Evolutionary conservation across 2,888 invertebrate species (phyloP).

Genomic region (Halictus ligatus): DNA sequence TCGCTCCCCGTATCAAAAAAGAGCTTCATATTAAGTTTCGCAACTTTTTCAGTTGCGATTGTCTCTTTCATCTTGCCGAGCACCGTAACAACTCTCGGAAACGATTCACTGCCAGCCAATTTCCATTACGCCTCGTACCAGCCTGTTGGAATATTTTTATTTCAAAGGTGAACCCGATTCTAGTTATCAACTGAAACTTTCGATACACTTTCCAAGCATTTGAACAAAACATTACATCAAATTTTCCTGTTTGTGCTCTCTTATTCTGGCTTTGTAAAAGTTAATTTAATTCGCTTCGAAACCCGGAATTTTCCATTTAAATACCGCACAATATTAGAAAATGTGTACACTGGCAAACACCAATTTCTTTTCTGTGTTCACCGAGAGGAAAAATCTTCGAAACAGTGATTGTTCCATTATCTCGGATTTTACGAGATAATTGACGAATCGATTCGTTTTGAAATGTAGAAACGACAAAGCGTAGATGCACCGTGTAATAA

Average conservation of each 20-base stretch:
- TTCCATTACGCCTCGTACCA: neutral
- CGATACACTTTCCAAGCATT: neutral
- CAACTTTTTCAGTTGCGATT: conserved; percentile 9
- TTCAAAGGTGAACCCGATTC: neutral
- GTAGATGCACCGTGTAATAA: neutral
- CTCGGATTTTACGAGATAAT: neutral
- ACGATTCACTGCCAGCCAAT: conserved; percentile 9
- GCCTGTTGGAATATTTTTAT: neutral
- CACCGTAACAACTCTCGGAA: conserved; percentile 12
- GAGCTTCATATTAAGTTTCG: conserved; percentile 20
- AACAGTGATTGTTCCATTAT: no score
- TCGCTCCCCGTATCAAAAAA: conserved; percentile 27
- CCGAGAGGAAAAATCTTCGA: no score
- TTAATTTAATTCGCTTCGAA: no score
- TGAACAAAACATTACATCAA: neutral
- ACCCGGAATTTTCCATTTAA: no score
- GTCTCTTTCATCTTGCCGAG: conserved; percentile 24
- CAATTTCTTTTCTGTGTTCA: no score
- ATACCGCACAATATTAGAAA: no score
- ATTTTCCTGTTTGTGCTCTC: neutral
- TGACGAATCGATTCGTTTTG: neutral
- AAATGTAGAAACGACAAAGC: neutral
- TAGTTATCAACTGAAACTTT: neutral
- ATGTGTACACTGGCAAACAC: no score
- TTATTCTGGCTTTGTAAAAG: no score